phyloP scores from a whole-genome alignment of 2,113 vertebrate species.

The Ptychochromis oligacanthus region DNA sequence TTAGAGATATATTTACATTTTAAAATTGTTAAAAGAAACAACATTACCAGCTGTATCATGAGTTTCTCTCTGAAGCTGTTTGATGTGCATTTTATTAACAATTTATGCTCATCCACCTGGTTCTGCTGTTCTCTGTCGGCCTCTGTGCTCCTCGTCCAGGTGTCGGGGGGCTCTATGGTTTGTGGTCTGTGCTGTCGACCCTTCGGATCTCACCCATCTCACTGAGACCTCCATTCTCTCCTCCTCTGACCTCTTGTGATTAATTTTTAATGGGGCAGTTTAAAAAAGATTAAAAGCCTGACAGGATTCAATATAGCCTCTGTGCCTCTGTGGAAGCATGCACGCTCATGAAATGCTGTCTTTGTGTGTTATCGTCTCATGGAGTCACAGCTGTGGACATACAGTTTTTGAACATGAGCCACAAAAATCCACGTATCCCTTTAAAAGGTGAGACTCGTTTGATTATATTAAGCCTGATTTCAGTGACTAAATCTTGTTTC shows the following conservation, averaged over 20 bases:
- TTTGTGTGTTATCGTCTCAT: not conserved
- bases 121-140: conserved; percentile 5
- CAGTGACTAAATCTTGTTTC: not conserved
- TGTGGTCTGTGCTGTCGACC: conserved; percentile 1
- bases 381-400: not conserved
- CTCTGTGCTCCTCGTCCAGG: conserved; percentile 41
- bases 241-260: not conserved
- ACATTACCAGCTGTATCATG: not conserved
- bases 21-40: not conserved
- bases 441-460: not conserved
- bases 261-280: not conserved
- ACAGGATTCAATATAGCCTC: not conserved
- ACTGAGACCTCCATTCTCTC: not conserved
- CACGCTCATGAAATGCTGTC: not conserved
- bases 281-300: not conserved
- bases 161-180: conserved; percentile 14
- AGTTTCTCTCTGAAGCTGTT: conserved; percentile 12
- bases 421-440: not conserved
- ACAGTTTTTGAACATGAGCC: not conserved
- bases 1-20: not conserved
- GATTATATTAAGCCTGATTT: not conserved
- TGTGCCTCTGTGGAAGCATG: not conserved
- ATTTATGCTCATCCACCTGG: conserved; percentile 37
- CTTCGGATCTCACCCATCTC: not conserved
- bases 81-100: conserved; percentile 7